Evolutionary conservation across 2,113 vertebrate species (phyloP).

Genomic region (Drymodes brunneopygia): DNA sequence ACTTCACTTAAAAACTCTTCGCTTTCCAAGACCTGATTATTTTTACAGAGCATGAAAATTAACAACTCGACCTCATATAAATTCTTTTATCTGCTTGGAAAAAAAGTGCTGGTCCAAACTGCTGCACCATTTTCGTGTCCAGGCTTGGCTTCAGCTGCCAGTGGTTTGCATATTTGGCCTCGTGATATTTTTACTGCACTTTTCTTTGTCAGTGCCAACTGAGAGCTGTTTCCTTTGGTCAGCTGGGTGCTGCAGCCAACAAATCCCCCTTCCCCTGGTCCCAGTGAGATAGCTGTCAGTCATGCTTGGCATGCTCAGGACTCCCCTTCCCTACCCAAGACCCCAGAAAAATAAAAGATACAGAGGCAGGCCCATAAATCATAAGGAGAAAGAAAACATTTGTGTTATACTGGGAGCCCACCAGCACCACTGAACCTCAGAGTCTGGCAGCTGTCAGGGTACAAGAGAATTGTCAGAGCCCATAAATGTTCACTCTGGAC

Average conservation of each 20-base stretch:
- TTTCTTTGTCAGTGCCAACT: not conserved
- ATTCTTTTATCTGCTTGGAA: constrained; percentile 11
- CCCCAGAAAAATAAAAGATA: constrained; percentile 24
- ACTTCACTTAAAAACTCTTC: not conserved
- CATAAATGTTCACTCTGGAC: not conserved
- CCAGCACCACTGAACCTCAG: not conserved
- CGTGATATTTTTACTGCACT: not conserved
- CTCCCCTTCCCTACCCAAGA: not conserved
- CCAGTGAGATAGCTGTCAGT: constrained; percentile 19
- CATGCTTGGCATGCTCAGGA: not conserved
- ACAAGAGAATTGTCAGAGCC: constrained; percentile 16
- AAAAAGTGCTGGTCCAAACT: not conserved
- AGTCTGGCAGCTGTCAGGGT: not conserved
- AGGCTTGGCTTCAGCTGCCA: not conserved
- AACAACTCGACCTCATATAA: not conserved
- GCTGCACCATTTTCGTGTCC: not conserved
- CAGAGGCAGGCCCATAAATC: constrained; percentile 15
- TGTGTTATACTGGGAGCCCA: not conserved
- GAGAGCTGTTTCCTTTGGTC: constrained; percentile 6
- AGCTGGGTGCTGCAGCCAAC: not conserved
- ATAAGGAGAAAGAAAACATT: constrained; percentile 31
- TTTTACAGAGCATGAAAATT: constrained; percentile 1
- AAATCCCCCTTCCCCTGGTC: not conserved
- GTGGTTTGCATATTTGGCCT: not conserved
- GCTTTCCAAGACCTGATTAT: not conserved